These are phyloP conservation scores for Furcula furcula DNA, from an alignment of 2,888 invertebrate genomes.

Conservation along the genomic window DNA sequence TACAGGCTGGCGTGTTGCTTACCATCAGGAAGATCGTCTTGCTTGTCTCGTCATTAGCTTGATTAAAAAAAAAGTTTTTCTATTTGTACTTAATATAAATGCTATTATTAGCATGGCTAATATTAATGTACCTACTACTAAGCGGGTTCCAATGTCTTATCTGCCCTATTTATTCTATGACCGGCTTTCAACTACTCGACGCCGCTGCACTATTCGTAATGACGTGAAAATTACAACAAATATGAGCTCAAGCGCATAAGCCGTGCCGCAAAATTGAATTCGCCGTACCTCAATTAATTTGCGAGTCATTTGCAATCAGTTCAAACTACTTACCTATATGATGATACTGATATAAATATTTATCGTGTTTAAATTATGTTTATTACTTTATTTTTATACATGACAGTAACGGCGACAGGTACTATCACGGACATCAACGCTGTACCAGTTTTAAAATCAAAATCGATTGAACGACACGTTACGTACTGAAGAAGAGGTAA, in stretches of 20 bases:
- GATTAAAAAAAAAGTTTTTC: too few relatives aligned
- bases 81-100: too few relatives aligned
- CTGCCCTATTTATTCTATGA: constrained; percentile 48
- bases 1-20: too few relatives aligned
- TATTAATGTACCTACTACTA: too few relatives aligned
- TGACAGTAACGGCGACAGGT: too few relatives aligned
- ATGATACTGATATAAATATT: not conserved
- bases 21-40: too few relatives aligned
- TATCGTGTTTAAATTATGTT: constrained; percentile 1
- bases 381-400: not conserved
- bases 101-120: too few relatives aligned
- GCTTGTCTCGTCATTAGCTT: too few relatives aligned
- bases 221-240: constrained; percentile 74
- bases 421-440: too few relatives aligned
- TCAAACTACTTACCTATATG: not conserved
- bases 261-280: constrained; percentile 59
- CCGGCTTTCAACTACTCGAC: constrained; percentile 59
- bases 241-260: constrained; percentile 41
- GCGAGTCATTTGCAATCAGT: constrained; percentile 23
- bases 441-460: too few relatives aligned
- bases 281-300: constrained; percentile 44
- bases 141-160: constrained; percentile 7
- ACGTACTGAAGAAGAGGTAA: too few relatives aligned
- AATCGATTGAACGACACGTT: too few relatives aligned
- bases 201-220: constrained; percentile 53